These are phyloP conservation scores for Alviniconcha marisindica DNA, from an alignment of 1,140 invertebrate genomes.

Conservation along the genomic window DNA sequence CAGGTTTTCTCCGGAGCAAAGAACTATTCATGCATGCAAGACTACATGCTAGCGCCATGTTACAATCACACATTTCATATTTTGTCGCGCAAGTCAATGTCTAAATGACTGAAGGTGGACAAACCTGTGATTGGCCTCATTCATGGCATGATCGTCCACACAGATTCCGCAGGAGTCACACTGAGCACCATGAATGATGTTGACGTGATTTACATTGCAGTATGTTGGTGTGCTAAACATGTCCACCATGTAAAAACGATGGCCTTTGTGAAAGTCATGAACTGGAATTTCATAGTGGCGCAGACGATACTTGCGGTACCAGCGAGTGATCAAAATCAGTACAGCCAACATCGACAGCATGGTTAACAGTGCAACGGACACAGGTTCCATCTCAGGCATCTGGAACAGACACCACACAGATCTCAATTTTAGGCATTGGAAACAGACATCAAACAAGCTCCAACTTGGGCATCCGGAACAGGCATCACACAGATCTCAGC, in stretches of 20 bases:
- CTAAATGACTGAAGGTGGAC: too few species aligned
- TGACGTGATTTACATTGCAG: constrained; percentile 88
- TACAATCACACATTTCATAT: too few species aligned
- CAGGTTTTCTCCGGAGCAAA: too few species aligned
- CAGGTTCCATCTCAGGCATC: constrained; percentile 54
- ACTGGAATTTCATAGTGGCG: constrained; percentile 77
- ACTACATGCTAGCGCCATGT: too few species aligned
- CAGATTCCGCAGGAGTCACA: constrained; percentile 94
- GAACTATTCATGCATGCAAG: too few species aligned
- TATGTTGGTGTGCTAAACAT: constrained; percentile 83
- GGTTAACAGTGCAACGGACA: constrained; percentile 38
- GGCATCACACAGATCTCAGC: too few species aligned
- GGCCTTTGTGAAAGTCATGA: constrained; percentile 80
- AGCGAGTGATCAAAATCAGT: constrained; percentile 53
- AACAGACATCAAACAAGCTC: too few species aligned
- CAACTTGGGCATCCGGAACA: too few species aligned
- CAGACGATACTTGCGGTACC: constrained; percentile 62
- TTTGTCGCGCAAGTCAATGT: too few species aligned
- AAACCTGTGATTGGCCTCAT: constrained; percentile 82
- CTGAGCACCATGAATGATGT: constrained; percentile 84
- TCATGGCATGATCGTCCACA: constrained; percentile 86
- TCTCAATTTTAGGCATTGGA: too few species aligned
- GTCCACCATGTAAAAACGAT: constrained; percentile 84
- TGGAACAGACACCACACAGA: too few species aligned
- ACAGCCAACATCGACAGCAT: constrained; percentile 63